phyloP scores from a whole-genome alignment of 1,140 invertebrate species.

The Lasioglossum albipes region DNA sequence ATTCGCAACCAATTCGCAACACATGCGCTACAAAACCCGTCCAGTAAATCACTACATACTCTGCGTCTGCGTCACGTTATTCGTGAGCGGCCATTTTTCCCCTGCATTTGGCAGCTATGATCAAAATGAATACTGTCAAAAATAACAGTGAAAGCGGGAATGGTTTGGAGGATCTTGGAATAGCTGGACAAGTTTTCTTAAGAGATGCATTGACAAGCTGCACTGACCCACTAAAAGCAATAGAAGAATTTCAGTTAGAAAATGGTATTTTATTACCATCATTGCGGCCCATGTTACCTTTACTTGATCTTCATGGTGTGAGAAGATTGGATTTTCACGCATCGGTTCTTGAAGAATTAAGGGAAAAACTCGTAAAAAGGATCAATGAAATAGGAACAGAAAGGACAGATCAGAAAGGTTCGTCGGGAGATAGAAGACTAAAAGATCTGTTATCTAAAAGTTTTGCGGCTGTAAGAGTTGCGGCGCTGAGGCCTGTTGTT shows the following conservation, averaged over 20 bases:
- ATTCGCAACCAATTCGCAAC: too few relatives aligned
- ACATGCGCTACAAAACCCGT: too few relatives aligned
- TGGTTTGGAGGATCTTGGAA: constrained; percentile 92
- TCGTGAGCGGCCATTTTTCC: too few relatives aligned
- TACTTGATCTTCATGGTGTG: constrained; percentile 96
- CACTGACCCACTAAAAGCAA: constrained; percentile 96
- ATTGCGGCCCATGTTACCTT: constrained; percentile 94
- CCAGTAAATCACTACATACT: too few relatives aligned
- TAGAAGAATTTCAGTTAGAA: constrained; percentile 97
- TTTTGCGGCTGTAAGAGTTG: constrained; percentile 95
- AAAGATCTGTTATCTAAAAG: constrained; percentile 95
- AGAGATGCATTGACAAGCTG: constrained; percentile 96
- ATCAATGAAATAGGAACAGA: constrained; percentile 94
- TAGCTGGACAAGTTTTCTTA: constrained; percentile 93
- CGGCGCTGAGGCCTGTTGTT: constrained; percentile 95
- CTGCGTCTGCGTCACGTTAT: too few relatives aligned
- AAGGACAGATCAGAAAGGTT: constrained; percentile 76
- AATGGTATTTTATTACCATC: constrained; percentile 97
- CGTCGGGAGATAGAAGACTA: constrained; percentile 86
- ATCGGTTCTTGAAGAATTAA: constrained; percentile 95
- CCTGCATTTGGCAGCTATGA: too few relatives aligned
- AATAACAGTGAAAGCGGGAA: constrained; percentile 70
- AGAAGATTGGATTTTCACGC: constrained; percentile 95
- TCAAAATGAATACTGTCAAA: constrained; percentile 69
- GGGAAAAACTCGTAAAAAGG: constrained; percentile 92